Evolutionary conservation across 2,888 invertebrate genomes (phyloP).

Genomic region (Himalopsyche tibetana): DNA sequence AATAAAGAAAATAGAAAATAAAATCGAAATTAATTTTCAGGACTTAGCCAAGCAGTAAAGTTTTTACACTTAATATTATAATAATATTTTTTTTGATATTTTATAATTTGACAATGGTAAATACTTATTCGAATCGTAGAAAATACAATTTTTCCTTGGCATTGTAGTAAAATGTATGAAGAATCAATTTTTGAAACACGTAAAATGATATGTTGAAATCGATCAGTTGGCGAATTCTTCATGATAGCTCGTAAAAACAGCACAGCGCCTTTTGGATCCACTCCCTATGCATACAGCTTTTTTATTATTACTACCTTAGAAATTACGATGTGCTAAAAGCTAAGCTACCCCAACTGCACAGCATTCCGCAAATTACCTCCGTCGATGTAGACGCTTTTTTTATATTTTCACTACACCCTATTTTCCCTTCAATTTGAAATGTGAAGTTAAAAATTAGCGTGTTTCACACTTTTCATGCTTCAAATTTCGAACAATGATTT

Average conservation of each 20-base stretch:
- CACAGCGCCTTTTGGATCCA: slow-evolving; percentile 16
- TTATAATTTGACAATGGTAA: too few species aligned
- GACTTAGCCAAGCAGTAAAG: too few species aligned
- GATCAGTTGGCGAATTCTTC: slow-evolving; percentile 38
- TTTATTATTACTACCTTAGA: slow-evolving; percentile 56
- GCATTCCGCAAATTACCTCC: slow-evolving; percentile 60
- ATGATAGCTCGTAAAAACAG: slow-evolving; percentile 23
- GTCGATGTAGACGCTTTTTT: slow-evolving; percentile 35
- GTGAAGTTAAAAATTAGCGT: slow-evolving; percentile 31
- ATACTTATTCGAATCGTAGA: too few species aligned
- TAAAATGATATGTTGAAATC: slow-evolving; percentile 32
- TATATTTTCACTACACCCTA: slow-evolving; percentile 3
- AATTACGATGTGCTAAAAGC: slow-evolving; percentile 63
- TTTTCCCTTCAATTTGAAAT: slow-evolving; percentile 21
- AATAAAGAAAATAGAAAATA: too few species aligned
- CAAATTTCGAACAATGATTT: slow-evolving; percentile 11
- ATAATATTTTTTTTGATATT: too few species aligned
- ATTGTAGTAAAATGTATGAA: not conserved
- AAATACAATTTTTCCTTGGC: not conserved
- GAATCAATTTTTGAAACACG: not conserved
- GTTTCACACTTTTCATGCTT: slow-evolving; percentile 14
- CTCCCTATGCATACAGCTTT: slow-evolving; percentile 29
- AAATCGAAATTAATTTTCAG: too few species aligned
- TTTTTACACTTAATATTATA: too few species aligned
- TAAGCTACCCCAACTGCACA: slow-evolving; percentile 55